These are phyloP conservation scores for Gryllus bimaculatus DNA, from an alignment of 1,140 invertebrate species.

Conservation along the genomic window DNA sequence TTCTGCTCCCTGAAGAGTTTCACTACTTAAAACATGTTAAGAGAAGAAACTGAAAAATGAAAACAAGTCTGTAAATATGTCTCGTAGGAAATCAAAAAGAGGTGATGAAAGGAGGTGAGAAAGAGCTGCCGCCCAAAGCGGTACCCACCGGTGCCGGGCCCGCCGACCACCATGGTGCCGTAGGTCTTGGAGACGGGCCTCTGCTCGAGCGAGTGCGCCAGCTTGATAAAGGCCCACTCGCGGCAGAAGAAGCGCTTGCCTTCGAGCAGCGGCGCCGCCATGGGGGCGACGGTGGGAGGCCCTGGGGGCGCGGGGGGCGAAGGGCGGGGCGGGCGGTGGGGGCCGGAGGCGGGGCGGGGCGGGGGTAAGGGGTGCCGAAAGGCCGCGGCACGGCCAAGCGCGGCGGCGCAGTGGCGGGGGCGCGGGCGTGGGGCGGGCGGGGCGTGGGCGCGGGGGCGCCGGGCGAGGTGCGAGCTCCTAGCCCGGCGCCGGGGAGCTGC, in stretches of 20 bases:
- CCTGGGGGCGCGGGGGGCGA: not conserved
- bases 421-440: not conserved
- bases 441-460: too few species aligned
- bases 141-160: conserved; percentile 80
- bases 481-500: too few species aligned
- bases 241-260: conserved; percentile 65
- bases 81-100: too few species aligned
- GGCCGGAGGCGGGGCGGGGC: not conserved
- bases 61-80: too few species aligned
- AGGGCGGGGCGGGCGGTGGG: not conserved
- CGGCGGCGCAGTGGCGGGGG: not conserved
- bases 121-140: conserved; percentile 70
- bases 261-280: conserved; percentile 32
- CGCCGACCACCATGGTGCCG: conserved; percentile 74
- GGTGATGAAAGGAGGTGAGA: conserved; percentile 28
- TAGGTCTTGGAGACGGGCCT: conserved; percentile 63
- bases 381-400: not conserved
- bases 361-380: conserved; percentile 21
- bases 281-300: conserved; percentile 7
- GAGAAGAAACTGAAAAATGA: too few species aligned
- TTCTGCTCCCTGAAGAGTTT: too few species aligned
- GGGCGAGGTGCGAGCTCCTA: not conserved
- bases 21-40: too few species aligned
- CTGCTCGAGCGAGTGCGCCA: conserved; percentile 83
- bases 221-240: conserved; percentile 91